These are phyloP conservation scores for Peribatodes rhomboidaria DNA, from an alignment of 2,888 invertebrate genomes.

Conservation along the genomic window DNA sequence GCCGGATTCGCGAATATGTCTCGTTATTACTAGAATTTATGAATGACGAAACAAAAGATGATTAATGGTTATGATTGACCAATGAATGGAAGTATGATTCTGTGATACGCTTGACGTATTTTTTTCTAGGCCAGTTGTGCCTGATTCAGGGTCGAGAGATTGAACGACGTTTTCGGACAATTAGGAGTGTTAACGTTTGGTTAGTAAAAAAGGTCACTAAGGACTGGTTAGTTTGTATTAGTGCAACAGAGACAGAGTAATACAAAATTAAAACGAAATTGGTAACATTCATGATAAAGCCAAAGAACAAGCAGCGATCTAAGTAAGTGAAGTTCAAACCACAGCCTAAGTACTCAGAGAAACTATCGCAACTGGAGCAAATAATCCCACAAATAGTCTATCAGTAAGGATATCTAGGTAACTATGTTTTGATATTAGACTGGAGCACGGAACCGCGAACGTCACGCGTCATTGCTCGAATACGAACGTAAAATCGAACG, in stretches of 20 bases:
- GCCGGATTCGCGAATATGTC: constrained; percentile 26
- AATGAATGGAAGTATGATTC: constrained; percentile 1
- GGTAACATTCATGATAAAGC: too few relatives aligned
- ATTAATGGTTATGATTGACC: constrained; percentile 2
- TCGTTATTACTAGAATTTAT: constrained; percentile 27
- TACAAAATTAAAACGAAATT: too few relatives aligned
- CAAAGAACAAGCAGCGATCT: too few relatives aligned
- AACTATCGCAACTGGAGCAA: neutral
- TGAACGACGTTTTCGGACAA: neutral
- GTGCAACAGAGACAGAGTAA: too few relatives aligned
- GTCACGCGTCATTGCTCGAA: constrained; percentile 25
- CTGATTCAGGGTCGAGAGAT: neutral
- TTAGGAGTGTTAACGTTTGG: too few relatives aligned
- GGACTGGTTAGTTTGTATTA: too few relatives aligned
- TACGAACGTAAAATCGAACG: constrained; percentile 19
- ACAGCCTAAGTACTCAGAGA: too few relatives aligned
- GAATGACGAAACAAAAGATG: constrained; percentile 19
- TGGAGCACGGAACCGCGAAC: neutral
- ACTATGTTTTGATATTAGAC: constrained; percentile 17
- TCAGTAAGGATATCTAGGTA: constrained; percentile 7
- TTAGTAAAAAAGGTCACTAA: too few relatives aligned
- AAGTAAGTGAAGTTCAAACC: too few relatives aligned
- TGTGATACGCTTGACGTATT: constrained; percentile 6
- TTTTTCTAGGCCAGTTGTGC: neutral
- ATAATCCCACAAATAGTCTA: neutral